Conservation (phyloP, 2,113 vertebrate genomes). For the Pachycephala philippinensis region DNA sequence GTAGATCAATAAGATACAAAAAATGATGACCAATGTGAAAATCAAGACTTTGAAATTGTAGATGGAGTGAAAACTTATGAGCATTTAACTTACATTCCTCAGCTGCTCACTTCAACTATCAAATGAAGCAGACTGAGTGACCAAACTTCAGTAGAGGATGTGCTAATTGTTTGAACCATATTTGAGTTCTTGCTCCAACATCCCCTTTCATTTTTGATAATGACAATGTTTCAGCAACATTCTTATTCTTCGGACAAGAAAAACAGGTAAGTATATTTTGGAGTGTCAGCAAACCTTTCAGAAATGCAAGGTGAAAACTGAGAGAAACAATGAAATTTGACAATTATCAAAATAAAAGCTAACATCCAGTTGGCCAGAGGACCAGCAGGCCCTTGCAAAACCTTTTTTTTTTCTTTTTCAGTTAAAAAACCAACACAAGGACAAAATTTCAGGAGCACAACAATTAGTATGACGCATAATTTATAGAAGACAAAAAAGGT, state of each 20-base stretch:
- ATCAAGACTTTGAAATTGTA: neutral
- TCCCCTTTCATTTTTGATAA: neutral
- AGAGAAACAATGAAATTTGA: neutral
- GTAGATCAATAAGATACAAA: neutral
- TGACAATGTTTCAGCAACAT: neutral
- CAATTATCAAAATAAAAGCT: neutral
- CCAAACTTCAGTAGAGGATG: neutral
- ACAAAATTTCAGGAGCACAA: neutral
- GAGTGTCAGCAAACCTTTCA: neutral
- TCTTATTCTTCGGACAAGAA: neutral
- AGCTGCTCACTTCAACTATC: neutral
- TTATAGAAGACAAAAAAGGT: neutral
- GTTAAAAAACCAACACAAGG: neutral
- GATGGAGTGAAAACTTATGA: neutral
- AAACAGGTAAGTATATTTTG: neutral
- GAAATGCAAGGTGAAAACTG: neutral
- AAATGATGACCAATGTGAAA: neutral
- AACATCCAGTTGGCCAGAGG: neutral
- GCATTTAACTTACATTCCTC: neutral
- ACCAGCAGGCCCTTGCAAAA: neutral
- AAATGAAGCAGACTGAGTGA: neutral
- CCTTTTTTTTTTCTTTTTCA: neutral
- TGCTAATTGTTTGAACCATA: neutral
- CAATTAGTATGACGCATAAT: neutral
- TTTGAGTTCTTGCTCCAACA: neutral